phyloP scores from a whole-genome alignment of 2,888 invertebrate genomes.

The Chymomyza amoena region DNA sequence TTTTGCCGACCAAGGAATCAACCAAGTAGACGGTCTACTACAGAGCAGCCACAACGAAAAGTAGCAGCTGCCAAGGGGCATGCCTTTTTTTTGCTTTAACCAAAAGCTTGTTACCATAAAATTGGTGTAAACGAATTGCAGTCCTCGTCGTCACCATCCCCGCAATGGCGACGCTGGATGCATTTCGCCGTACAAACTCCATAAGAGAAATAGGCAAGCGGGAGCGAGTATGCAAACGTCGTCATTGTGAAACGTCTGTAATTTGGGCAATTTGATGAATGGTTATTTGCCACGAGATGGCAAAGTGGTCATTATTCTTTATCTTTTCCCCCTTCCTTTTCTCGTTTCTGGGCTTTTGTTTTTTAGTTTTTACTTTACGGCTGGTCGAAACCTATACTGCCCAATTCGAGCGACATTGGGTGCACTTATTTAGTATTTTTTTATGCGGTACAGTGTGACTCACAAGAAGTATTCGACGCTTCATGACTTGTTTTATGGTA shows the following conservation, averaged over 20 bases:
- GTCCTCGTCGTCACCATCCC: constrained; percentile 39
- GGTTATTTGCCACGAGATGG: constrained; percentile 79
- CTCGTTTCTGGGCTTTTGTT: constrained; percentile 25
- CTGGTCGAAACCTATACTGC: background rate
- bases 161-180: background rate
- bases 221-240: constrained; percentile 53
- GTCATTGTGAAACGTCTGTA: constrained; percentile 79
- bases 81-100: constrained; percentile 27
- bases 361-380: constrained; percentile 17
- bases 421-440: background rate
- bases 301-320: constrained; percentile 79
- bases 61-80: constrained; percentile 53
- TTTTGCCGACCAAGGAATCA: background rate
- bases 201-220: constrained; percentile 1
- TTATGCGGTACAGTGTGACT: background rate
- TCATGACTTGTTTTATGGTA: constrained; percentile 34
- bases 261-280: constrained; percentile 79
- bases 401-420: background rate
- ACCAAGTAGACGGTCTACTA: background rate
- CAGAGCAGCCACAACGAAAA: constrained; percentile 10
- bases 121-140: constrained; percentile 79
- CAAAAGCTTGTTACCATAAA: constrained; percentile 74
- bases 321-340: constrained; percentile 52
- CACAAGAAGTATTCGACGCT: background rate
- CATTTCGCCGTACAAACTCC: constrained; percentile 13